A percentile compares a stretch with the other conserved stretches of the same genome.
These are phyloP conservation scores for Synodontis membranacea DNA, from an alignment of 2,113 vertebrate genomes.

Conservation along the genomic window DNA sequence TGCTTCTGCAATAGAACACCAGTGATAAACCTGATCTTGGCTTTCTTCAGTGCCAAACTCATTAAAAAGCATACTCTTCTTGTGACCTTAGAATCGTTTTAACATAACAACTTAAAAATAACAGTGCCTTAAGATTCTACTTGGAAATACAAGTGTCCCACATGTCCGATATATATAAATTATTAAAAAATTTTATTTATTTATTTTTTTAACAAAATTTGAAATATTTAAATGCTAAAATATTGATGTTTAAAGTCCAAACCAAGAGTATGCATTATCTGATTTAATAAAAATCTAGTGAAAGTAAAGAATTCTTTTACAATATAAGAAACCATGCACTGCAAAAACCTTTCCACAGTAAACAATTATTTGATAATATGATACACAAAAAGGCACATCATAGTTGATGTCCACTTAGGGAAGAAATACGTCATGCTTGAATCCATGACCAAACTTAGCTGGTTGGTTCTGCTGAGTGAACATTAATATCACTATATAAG, in stretches of 20 bases:
- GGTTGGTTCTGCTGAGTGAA: slow-evolving; percentile 31
- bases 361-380: slow-evolving; percentile 20
- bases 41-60: background rate
- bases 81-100: background rate
- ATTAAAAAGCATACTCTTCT: slow-evolving; percentile 10
- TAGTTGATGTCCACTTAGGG: slow-evolving; percentile 22
- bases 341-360: background rate
- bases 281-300: background rate
- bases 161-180: too few species aligned
- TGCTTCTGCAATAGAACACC: slow-evolving; percentile 8
- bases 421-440: slow-evolving; percentile 8
- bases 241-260: too few species aligned
- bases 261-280: background rate
- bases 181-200: too few species aligned
- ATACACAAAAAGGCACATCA: slow-evolving; percentile 19
- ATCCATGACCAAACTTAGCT: slow-evolving; percentile 40
- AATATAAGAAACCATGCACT: background rate
- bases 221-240: too few species aligned
- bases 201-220: too few species aligned
- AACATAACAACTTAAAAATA: slow-evolving; percentile 16
- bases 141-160: background rate
- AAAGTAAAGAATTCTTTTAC: background rate
- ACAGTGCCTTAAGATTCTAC: background rate
- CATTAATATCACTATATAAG: slow-evolving; percentile 36
- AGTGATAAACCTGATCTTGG: background rate